phyloP scores from a whole-genome alignment of 2,888 invertebrate genomes.

The Itoplectis maculator region DNA sequence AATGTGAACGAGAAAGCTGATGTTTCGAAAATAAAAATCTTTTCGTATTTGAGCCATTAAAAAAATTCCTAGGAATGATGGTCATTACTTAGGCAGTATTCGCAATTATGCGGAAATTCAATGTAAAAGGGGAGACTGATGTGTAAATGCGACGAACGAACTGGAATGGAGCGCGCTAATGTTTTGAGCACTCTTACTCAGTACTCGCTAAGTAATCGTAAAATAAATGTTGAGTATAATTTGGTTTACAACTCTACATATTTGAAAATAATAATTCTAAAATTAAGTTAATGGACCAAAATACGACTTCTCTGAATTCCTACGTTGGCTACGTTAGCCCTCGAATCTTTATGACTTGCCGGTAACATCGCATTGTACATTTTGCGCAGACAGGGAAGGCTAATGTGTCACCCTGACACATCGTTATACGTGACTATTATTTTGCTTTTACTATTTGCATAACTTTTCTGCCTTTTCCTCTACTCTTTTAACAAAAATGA shows the following conservation, averaged over 20 bases:
- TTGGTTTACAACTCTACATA: no score
- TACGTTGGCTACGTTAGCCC: no score
- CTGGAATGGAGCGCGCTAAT: background rate
- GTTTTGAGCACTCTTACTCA: no score
- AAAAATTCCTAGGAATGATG: background rate
- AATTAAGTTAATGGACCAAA: no score
- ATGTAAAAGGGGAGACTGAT: background rate
- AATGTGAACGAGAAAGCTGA: background rate
- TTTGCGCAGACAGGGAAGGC: no score
- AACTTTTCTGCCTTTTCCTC: slow-evolving; percentile 36
- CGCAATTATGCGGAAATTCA: background rate
- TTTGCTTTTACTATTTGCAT: slow-evolving; percentile 22
- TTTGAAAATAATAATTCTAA: no score
- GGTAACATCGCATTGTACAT: no score
- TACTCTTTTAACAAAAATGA: slow-evolving; percentile 14
- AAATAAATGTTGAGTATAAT: no score
- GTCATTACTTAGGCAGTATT: background rate
- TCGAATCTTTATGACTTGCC: no score
- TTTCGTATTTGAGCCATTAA: background rate
- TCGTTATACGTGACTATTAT: slow-evolving; percentile 20
- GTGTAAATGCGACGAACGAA: background rate
- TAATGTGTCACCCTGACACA: slow-evolving; percentile 5
- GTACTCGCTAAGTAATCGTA: no score
- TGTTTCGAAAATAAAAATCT: background rate
- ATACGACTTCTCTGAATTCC: no score